Evolutionary conservation across 2,113 vertebrate species (phyloP).

Genomic region (Ctenodactylus gundi): DNA sequence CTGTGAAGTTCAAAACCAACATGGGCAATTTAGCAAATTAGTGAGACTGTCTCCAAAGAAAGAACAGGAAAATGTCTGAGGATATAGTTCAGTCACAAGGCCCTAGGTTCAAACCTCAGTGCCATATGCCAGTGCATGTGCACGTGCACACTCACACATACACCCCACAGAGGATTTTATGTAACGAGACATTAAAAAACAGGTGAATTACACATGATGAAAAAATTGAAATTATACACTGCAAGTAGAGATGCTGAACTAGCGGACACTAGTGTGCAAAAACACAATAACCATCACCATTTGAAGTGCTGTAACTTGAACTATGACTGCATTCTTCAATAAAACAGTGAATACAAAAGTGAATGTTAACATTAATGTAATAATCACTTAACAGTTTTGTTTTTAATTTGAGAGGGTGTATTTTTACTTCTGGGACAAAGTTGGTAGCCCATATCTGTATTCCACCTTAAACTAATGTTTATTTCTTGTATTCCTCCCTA

Average conservation of each 20-base stretch:
- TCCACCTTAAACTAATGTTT: not conserved
- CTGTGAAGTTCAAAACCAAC: too few relatives aligned
- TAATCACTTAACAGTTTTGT: not conserved
- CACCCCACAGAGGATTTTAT: too few relatives aligned
- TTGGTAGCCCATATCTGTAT: not conserved
- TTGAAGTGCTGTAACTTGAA: not conserved
- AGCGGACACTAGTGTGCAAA: not conserved
- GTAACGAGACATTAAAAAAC: not conserved
- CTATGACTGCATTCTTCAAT: not conserved
- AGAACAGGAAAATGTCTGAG: too few relatives aligned
- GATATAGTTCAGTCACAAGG: too few relatives aligned
- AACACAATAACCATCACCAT: not conserved
- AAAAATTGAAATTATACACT: not conserved
- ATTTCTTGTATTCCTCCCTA: not conserved
- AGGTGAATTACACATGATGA: not conserved
- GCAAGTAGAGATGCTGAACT: not conserved
- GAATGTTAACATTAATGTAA: not conserved
- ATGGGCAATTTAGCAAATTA: too few relatives aligned
- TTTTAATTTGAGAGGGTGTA: not conserved
- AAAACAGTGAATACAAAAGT: not conserved
- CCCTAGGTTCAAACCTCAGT: too few relatives aligned
- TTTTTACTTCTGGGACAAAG: not conserved
- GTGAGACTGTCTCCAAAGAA: too few relatives aligned
- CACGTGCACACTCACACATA: too few relatives aligned
- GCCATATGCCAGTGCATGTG: too few relatives aligned